A percentile compares a stretch with the other conserved stretches of the same genome.
phyloP scores from a whole-genome alignment of 1,140 invertebrate species.

The Ridgeia piscesae region DNA sequence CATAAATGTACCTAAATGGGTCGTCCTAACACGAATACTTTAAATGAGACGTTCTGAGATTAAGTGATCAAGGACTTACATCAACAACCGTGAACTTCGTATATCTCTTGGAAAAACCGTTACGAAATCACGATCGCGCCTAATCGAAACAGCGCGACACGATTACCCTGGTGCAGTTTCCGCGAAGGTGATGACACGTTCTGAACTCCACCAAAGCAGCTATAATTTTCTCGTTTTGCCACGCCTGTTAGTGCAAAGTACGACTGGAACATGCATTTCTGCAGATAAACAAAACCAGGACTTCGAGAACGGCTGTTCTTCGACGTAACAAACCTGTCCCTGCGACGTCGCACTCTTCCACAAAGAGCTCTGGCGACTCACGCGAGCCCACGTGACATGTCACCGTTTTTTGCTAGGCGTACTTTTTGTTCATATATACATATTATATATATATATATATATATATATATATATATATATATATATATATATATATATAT shows the following conservation, averaged over 20 bases:
- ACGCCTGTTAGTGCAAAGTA: not conserved
- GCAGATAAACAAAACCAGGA: not conserved
- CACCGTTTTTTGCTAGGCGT: too few relatives aligned
- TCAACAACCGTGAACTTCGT: not conserved
- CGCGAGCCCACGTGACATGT: too few relatives aligned
- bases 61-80: not conserved
- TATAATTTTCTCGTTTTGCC: not conserved
- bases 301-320: too few relatives aligned
- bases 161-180: not conserved
- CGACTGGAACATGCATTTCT: not conserved
- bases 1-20: too few relatives aligned
- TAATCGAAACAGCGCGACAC: not conserved
- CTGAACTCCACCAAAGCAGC: not conserved
- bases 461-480: too few relatives aligned
- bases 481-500: too few relatives aligned
- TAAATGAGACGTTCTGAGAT: not conserved
- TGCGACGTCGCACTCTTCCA: not conserved
- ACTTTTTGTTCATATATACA: too few relatives aligned
- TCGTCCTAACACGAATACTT: too few relatives aligned
- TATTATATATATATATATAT: too few relatives aligned
- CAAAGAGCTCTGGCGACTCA: too few relatives aligned
- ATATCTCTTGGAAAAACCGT: not conserved
- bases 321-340: too few relatives aligned
- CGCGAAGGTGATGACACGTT: not conserved
- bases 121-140: not conserved